Evolutionary conservation across 35 echinoderm and acorn worm species (phyloP), one percentile per base, ranked within the genome.

Genomic region (Heliocidaris tuberculata): DNA sequence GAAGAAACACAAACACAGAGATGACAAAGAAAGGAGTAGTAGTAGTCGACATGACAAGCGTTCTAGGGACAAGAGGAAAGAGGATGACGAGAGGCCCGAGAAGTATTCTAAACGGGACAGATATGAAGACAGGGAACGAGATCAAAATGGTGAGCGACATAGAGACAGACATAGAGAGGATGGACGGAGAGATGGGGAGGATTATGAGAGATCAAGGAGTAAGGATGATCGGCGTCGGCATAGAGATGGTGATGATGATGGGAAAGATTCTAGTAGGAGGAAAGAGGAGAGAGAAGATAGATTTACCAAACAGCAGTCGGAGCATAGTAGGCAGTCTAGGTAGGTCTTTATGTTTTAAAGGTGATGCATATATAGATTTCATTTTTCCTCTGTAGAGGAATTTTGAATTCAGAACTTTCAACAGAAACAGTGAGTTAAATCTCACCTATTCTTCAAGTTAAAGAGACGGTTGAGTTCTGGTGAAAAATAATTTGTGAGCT

Each of bases 161-260:
- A 59, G 94, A 88, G 88, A 93, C 31, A 97, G 48, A 93, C 87
- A 96, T 86, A 92, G 52, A 94, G 85, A 94, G 27, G 94, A 94
- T n/a, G 13, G 48, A 90, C 49, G 48, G 85, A 96, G 94, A 30
- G 59, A 91, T 47, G 16, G 56, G 89, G 13, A 61, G 86, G 31
- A 32, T 31, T 5, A 86, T 29, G 94, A 47, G 59, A 93, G 60
- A 49, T 60, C 32, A 30, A 48, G 94, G 9, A 89, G 32, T n/a
- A 54, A 95, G 29, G 94, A 95, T 17, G 49, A 96, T 17, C 13
- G 42, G 13, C 90, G 42, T 31, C 93, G 85, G 56, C 15, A 60
- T 32, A 78, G 60, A 24, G 29, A 59, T 56, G 29, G 52, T 56
- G 35, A 95, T 56, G 35, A 95, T 35, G 86, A 54, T 48, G 59